phyloP scores from a whole-genome alignment of 2,797 vertebrate genomes.

The Vipera ursinii region DNA sequence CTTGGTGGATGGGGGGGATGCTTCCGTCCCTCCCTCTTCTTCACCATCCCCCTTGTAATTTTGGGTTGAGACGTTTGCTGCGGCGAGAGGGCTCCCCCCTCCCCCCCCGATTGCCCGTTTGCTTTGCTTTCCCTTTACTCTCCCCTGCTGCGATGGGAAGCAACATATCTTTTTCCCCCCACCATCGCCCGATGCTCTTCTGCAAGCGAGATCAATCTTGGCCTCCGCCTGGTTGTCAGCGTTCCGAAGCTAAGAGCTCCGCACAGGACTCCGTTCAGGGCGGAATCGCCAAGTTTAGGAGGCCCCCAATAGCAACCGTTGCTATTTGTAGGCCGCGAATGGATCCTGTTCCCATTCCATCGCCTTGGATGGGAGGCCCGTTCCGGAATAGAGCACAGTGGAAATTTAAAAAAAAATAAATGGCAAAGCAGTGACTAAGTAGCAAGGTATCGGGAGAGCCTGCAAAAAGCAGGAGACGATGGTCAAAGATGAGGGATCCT shows the following conservation, averaged over 20 bases:
- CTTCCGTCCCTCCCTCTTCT: background rate
- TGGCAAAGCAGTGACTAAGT: background rate
- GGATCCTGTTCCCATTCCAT: conserved; percentile 47
- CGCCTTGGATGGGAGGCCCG: conserved; percentile 35
- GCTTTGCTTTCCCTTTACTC: conserved; percentile 36
- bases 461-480: background rate
- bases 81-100: background rate
- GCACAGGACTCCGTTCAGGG: conserved; percentile 58
- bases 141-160: conserved; percentile 56
- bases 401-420: conserved; percentile 38
- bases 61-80: background rate
- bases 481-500: background rate
- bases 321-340: conserved; percentile 68
- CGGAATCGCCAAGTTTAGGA: conserved; percentile 41
- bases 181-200: conserved; percentile 41
- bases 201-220: conserved; percentile 49
- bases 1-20: too few species aligned
- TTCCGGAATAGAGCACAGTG: conserved; percentile 23
- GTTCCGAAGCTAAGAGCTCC: conserved; percentile 60
- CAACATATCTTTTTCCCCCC: conserved; percentile 34
- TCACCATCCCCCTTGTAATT: background rate
- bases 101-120: conserved; percentile 42
- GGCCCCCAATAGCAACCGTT: conserved; percentile 67
- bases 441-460: background rate
- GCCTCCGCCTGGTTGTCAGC: conserved; percentile 53